These are phyloP conservation scores for Pseudorectes ferrugineus DNA, from an alignment of 2,113 vertebrate genomes.

Conservation along the genomic window DNA sequence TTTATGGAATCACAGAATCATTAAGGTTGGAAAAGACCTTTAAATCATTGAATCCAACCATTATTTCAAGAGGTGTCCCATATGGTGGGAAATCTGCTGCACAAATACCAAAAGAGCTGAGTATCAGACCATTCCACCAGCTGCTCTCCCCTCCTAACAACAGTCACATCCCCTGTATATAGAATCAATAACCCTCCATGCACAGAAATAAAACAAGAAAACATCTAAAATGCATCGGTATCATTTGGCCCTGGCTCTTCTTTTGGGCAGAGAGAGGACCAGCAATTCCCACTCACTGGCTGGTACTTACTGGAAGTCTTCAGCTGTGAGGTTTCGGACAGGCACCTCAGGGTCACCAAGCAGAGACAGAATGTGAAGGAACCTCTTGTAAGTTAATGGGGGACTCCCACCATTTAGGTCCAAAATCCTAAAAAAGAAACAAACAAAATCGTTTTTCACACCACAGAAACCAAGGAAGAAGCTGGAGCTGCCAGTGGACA, in stretches of 20 bases:
- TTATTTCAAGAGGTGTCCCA: neutral
- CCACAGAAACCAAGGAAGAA: neutral
- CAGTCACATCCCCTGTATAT: neutral
- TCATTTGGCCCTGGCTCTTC: neutral
- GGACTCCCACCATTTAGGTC: conserved; percentile 53
- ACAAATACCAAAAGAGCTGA: neutral
- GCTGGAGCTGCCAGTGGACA: neutral
- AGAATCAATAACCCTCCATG: neutral
- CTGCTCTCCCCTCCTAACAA: neutral
- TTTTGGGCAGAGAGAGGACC: neutral
- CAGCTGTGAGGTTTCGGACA: conserved; percentile 2
- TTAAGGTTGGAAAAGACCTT: neutral
- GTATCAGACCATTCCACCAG: neutral
- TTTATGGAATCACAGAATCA: neutral
- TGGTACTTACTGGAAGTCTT: conserved; percentile 61
- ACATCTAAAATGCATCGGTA: fast-evolving
- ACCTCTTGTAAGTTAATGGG: conserved; percentile 68
- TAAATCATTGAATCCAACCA: neutral
- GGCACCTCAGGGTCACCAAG: conserved; percentile 62
- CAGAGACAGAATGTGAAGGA: conserved; percentile 57
- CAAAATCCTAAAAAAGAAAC: conserved; percentile 40
- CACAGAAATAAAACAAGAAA: neutral
- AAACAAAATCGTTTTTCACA: neutral
- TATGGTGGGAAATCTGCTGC: neutral
- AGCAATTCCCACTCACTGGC: neutral